Conservation (phyloP, 2,797 vertebrate genomes). For the Centroberyx gerrardi region DNA sequence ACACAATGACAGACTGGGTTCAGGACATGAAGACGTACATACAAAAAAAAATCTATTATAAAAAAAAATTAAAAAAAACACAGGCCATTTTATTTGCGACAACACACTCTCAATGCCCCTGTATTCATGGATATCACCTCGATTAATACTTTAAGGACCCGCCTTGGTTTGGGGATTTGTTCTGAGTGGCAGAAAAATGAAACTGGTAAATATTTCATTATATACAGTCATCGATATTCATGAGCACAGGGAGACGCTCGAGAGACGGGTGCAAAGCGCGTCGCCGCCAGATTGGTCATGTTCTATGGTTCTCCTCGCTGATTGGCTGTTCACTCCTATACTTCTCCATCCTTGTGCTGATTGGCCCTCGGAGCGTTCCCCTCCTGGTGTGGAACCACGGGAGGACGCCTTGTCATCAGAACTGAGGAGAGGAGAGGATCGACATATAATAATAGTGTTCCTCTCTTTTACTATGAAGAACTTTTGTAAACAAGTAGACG, state of each 20-base stretch:
- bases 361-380: slow-evolving; percentile 52
- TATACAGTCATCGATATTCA: slow-evolving; percentile 81
- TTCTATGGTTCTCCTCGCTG: slow-evolving; percentile 50
- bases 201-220: slow-evolving; percentile 81
- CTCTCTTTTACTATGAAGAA: background rate
- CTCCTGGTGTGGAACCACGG: slow-evolving; percentile 35
- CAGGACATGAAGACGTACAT: slow-evolving; percentile 39
- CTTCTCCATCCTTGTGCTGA: slow-evolving; percentile 51
- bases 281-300: slow-evolving; percentile 59
- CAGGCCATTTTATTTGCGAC: slow-evolving; percentile 62
- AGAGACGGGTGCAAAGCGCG: slow-evolving; percentile 46
- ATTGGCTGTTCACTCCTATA: slow-evolving; percentile 66
- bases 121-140: slow-evolving; percentile 82
- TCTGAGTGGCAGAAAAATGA: slow-evolving; percentile 80
- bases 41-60: slow-evolving; percentile 49
- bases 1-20: slow-evolving; percentile 24
- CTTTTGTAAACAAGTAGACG: background rate
- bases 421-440: slow-evolving; percentile 64
- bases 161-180: slow-evolving; percentile 86
- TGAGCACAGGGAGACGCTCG: slow-evolving; percentile 70
- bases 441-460: background rate
- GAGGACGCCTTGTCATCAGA: slow-evolving; percentile 71
- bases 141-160: slow-evolving; percentile 89
- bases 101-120: slow-evolving; percentile 59
- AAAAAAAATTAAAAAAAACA: slow-evolving; percentile 54